Conservation (phyloP, 2,797 vertebrate species). For the Denticeps clupeoides region DNA sequence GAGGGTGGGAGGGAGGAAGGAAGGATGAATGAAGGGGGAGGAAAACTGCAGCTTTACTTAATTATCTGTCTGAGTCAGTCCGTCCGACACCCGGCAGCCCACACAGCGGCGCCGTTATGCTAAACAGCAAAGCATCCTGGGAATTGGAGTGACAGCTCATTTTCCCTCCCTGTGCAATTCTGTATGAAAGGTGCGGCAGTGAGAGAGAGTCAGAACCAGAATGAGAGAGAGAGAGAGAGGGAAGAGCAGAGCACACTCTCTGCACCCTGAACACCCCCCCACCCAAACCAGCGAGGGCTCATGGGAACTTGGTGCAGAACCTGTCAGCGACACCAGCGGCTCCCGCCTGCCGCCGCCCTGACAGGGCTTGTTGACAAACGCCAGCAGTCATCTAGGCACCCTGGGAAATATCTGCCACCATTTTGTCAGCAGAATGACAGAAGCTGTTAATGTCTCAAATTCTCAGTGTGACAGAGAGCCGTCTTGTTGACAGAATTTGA, state of each 20-base stretch:
- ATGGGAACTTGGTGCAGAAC: conserved; percentile 74
- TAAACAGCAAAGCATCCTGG: conserved; percentile 99
- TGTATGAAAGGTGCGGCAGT: conserved; percentile 89
- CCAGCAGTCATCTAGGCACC: conserved; percentile 99
- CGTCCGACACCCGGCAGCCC: conserved; percentile 81
- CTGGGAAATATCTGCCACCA: conserved; percentile 99
- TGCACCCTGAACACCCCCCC: conserved; percentile 21
- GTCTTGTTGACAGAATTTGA: conserved; percentile 95
- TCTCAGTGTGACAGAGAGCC: conserved; percentile 93
- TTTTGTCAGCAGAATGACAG: conserved; percentile 99
- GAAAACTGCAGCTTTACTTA: conserved; percentile 93
- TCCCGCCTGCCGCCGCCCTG: conserved; percentile 81
- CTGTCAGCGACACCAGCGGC: conserved; percentile 81
- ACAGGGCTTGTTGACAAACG: conserved; percentile 99
- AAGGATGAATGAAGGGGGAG: conserved; percentile 31
- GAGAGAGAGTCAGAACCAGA: conserved; percentile 59
- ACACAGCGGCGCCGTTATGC: conserved; percentile 90
- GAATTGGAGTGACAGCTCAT: conserved; percentile 99
- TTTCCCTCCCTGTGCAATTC: conserved; percentile 82
- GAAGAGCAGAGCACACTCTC: conserved; percentile 18
- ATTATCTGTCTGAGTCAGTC: conserved; percentile 91
- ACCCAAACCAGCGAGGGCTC: conserved; percentile 60
- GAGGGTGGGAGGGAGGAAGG: neutral
- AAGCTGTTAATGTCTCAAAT: conserved; percentile 99
- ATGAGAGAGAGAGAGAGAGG: conserved; percentile 74